Conservation (phyloP, 2,113 vertebrate species). For the Cyprinodon variegatus region DNA sequence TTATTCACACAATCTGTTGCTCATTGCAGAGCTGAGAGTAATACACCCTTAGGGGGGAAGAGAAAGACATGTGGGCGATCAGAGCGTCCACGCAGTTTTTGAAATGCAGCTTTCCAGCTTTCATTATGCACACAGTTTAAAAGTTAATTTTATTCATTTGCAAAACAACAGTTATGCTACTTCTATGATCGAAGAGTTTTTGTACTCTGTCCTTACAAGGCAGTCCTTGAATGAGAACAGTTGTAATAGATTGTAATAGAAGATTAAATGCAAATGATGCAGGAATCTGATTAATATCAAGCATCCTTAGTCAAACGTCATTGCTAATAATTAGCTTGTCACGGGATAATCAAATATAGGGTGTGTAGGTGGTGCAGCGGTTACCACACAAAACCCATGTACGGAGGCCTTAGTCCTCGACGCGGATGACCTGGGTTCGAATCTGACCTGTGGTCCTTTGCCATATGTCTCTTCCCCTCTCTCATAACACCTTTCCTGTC, state of each 20-base stretch:
- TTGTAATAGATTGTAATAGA: not conserved
- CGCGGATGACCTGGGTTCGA: no score
- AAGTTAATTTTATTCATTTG: not conserved
- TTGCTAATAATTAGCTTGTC: not conserved
- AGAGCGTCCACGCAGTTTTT: slow-evolving; percentile 23
- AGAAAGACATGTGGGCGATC: slow-evolving; percentile 44
- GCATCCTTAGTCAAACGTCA: not conserved
- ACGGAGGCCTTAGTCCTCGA: no score
- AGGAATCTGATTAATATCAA: not conserved
- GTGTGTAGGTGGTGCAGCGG: no score
- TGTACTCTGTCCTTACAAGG: not conserved
- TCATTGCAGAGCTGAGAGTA: slow-evolving; percentile 19
- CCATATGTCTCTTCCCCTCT: no score
- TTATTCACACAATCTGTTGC: slow-evolving; percentile 59
- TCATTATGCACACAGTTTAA: slow-evolving; percentile 5
- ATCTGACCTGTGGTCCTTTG: no score
- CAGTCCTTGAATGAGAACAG: not conserved
- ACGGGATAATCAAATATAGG: not conserved
- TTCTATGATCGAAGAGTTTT: not conserved
- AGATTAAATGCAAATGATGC: not conserved
- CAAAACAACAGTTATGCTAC: slow-evolving; percentile 4
- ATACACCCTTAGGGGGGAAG: slow-evolving; percentile 18
- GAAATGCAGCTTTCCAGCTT: slow-evolving; percentile 5
- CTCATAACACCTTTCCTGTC: no score
- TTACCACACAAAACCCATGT: no score